Percentiles rank a stretch among this genome's conserved stretches.
These are phyloP conservation scores for Prorops nasuta DNA, from an alignment of 1,140 invertebrate genomes.

Conservation along the genomic window DNA sequence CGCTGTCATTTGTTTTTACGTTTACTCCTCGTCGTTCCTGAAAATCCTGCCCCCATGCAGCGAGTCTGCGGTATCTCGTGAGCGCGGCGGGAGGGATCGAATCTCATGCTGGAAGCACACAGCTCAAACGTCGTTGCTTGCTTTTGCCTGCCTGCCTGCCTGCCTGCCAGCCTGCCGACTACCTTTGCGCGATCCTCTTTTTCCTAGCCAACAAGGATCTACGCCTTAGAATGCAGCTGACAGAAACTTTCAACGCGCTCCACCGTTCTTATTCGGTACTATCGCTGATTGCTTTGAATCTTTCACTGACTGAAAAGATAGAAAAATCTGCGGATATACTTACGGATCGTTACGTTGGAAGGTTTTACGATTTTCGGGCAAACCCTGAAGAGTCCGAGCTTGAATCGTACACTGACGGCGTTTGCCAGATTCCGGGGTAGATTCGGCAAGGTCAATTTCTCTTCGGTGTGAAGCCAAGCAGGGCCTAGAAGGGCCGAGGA, in stretches of 20 bases:
- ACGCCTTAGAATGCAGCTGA: conserved; percentile 11
- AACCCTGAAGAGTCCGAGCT: conserved; percentile 50
- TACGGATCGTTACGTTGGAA: conserved; percentile 44
- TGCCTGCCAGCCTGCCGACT: too few species aligned
- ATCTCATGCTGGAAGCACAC: not conserved
- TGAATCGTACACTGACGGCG: conserved; percentile 45
- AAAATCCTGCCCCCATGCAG: conserved; percentile 25
- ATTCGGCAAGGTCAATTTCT: conserved; percentile 40
- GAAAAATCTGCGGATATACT: conserved; percentile 32
- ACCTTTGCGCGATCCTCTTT: not conserved
- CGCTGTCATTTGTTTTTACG: conserved; percentile 39
- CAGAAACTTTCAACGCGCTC: conserved; percentile 15
- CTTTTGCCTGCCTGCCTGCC: too few species aligned
- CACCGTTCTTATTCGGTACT: not conserved
- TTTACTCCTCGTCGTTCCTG: conserved; percentile 27
- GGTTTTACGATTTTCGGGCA: conserved; percentile 51
- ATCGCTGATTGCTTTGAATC: not conserved
- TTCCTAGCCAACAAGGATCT: conserved; percentile 7
- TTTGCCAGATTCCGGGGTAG: conserved; percentile 33
- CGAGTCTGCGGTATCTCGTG: conserved; percentile 20
- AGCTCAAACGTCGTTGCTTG: conserved; percentile 14
- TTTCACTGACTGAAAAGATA: not conserved
- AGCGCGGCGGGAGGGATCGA: not conserved
- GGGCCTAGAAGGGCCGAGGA: conserved; percentile 48
- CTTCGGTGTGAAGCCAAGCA: conserved; percentile 53